A percentile compares a stretch with the other conserved stretches of the same genome.
These are phyloP conservation scores for Strix occidentalis DNA, from an alignment of 2,797 vertebrate genomes.

Conservation along the genomic window DNA sequence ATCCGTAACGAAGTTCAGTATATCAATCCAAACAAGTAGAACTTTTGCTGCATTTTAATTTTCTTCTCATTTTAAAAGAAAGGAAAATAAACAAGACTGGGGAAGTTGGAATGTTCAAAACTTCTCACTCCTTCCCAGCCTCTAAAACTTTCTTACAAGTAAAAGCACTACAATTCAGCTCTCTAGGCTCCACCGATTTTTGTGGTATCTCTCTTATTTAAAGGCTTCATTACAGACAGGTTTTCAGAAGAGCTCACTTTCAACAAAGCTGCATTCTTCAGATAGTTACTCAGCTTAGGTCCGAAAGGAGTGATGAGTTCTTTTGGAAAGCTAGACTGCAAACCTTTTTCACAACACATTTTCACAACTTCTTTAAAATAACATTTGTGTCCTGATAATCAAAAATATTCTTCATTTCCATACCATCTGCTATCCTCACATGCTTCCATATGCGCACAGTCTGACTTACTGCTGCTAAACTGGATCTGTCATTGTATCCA, in stretches of 20 bases:
- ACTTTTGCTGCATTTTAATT: background rate
- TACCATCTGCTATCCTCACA: background rate
- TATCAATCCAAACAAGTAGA: background rate
- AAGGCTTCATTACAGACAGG: background rate
- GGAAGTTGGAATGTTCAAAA: background rate
- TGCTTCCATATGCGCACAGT: background rate
- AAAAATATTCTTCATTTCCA: background rate
- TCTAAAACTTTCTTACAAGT: background rate
- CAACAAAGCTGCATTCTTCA: background rate
- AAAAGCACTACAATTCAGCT: background rate
- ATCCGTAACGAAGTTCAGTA: background rate
- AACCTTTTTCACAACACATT: background rate
- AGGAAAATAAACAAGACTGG: background rate
- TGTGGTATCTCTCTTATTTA: background rate
- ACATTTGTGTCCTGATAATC: background rate
- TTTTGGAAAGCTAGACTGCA: background rate
- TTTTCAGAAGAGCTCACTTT: background rate
- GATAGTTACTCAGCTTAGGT: background rate
- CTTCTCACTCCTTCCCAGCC: background rate
- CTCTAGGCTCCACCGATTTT: background rate
- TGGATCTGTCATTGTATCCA: background rate
- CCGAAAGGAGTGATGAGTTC: background rate
- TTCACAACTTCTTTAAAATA: background rate
- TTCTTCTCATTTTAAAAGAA: background rate
- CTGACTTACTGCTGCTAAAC: background rate